Base-by-base conservation (phyloP, 2,888 invertebrate genomes). In the Heliothis peltigera region DNA sequence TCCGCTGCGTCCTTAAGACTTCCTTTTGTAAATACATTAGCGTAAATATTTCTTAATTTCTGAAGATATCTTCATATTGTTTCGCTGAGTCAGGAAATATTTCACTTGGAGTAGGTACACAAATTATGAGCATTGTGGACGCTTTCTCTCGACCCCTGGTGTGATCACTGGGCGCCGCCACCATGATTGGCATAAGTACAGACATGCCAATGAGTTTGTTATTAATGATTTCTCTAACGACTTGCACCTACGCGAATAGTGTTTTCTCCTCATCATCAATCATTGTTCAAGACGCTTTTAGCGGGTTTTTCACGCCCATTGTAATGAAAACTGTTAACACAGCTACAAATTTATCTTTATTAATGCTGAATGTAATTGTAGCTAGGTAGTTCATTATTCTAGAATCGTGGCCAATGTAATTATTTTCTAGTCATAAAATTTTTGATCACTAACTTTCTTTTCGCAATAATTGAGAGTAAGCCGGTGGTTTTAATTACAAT, bases 171-270 rank as follows among this genome's bases (percentile, higher is more conserved):
- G 72, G 63, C 63, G 60, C 75, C 56, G 64, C 70, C 64, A 52
- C 59, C 74, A 77, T 87, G 88, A 90, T 89, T 87, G 87, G 86
- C 85, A 84, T 64, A 75, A 75, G 78, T 80, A 77, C 77, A 75
- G 70, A 81, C 62, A 79, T 76, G 73, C 74, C 75, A 80, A 79
- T 80, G 80, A 68, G 61, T 75, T 66, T 81, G 82, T 84, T 87
- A 87, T 84, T 89, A 86, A 87, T 90, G 84, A 82, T 87, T 85
- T 85, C 84, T 84, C 82, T 80, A 80, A 79, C 78, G 82, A 79
- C 72, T 70, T 64, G 69, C 53, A 55, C 60, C 59, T 79, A 64
- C 69, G 57, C 57, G 54, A 66, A 56, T 56, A 53, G 65, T 78
- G 75, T 80, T 77, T 81, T 78, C 77, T 69, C 83, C 70, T 75